Evolutionary conservation across 1,140 invertebrate species (phyloP), one percentile per base, ranked within the genome.

Genomic region (Nasonia vitripennis): DNA sequence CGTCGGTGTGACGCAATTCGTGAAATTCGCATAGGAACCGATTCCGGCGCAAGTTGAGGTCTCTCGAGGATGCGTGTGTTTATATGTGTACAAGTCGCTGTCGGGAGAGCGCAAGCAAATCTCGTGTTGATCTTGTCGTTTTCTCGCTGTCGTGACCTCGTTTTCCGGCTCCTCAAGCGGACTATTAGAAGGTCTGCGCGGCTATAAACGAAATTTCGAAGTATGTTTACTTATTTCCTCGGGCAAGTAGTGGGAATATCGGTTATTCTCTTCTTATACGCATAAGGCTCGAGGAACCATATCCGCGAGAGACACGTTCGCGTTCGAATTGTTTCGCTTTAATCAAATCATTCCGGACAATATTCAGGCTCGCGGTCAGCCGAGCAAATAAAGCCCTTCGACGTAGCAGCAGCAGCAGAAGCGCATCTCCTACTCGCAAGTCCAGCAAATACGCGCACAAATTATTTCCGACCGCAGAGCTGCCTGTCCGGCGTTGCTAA

Each of bases 391-490:
- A 89, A 71, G 70, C 70, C 70, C 17, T 62, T 62, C 55, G 55
- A 62, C 55, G 17, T n/a, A 14, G 27, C 27, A 73, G 14, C 34
- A 31, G 48, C 45, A 70, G 11, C n/a, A 31, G 68, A 1, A 70
- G 70, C 70, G 70, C 70, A 31, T 27, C 70, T 37, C 34, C 34
- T 27, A 27, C 27, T 71, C 70, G 34, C 73, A 20, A 67, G 68
- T 67, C 86, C 10, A 86, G 89, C 90, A 88, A 90, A 90, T 90
- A 89, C 86, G 87, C 90, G 91, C 87, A 86, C 89, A 89, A 92
- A 92, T 93, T 92, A 93, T 93, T 91, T 92, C 91, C 91, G 90
- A 91, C 90, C 91, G 88, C 91, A 91, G 86, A n/a, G n/a, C 74
- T 73, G 70, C 74, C 74, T n/a, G 78, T 88, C 86, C 87, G 89